Base-by-base conservation (phyloP, 2,888 invertebrate genomes). In the Vannuccia rotundouncinata region DNA sequence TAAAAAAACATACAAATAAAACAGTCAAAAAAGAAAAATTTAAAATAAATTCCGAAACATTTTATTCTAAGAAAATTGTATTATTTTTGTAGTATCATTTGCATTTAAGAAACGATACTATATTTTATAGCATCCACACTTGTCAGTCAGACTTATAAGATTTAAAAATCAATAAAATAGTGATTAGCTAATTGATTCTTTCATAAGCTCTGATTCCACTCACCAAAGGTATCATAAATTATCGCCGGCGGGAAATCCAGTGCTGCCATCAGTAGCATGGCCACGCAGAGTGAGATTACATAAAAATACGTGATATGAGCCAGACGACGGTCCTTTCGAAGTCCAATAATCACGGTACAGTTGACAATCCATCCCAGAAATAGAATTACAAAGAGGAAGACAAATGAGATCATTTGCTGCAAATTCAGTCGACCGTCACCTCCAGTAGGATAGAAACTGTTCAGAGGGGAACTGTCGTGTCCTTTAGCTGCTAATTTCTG, bases 201-300 rank as follows among this genome's bases (percentile, higher is more conserved):
- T n/a, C 17, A 17, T 45, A 45, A 45, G 17, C 45, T 45, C 45
- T 10, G 45, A 10, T 45, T 45, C 45, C 45, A 66, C 66, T 66
- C 66, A 66, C 66, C 66, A 66, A 66, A 66, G 13, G 66, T 22
- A 29, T 75, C 75, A 22, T 75, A 75, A 31, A 75, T 29, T 27
- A 75, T 29, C 22, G 75, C 29, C 29, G 75, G 75, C 29, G 75
- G 75, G 31, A 75, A 75, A 75, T 75, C 30, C 29, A 29, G 22
- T 28, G 31, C 30, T 17, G 30, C 75, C 29, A 75, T 76, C 17
- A 78, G 78, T 5, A 78, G 31, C 78, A 78, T 78, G 1, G 78
- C 78, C 0, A 45, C 78, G 29, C 78, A 77, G 0, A 78, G 22
- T 0, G 78, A 78, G 31, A 73, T 28, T 17, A 78, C 60, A 29